Evolutionary conservation across 2,113 vertebrate genomes (phyloP).

Genomic region (Gasterosteus nipponicus): DNA sequence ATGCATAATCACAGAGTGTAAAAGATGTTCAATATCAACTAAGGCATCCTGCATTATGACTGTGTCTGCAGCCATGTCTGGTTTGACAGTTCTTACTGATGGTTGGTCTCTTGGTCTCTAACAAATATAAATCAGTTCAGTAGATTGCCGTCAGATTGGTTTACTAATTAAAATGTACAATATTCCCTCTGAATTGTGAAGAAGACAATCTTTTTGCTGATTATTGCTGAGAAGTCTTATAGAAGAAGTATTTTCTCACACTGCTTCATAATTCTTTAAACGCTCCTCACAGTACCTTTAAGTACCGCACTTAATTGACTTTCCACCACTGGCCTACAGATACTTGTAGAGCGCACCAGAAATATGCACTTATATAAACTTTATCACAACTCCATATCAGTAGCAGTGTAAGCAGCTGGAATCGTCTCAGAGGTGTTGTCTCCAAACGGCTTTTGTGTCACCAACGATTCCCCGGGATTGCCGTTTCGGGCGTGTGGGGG

Average conservation of each 20-base stretch:
- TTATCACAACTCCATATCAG: neutral
- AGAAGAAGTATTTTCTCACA: neutral
- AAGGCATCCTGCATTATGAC: neutral
- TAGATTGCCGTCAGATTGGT: neutral
- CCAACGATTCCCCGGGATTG: neutral
- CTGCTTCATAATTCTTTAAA: neutral
- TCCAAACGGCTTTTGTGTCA: neutral
- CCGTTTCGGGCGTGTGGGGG: neutral
- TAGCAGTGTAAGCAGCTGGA: slow-evolving; percentile 2
- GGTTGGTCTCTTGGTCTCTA: neutral
- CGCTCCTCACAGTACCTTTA: neutral
- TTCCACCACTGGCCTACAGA: neutral
- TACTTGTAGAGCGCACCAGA: neutral
- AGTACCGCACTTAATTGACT: neutral
- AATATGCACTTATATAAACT: neutral
- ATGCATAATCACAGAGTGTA: neutral
- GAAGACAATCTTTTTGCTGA: neutral
- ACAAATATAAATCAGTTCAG: neutral
- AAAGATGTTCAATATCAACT: neutral
- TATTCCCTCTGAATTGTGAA: neutral
- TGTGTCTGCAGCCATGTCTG: neutral
- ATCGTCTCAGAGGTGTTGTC: neutral
- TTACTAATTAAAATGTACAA: neutral
- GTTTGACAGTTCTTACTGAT: neutral
- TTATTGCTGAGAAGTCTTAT: neutral